Conservation (phyloP, 2,797 vertebrate species). For the Macropus fuliginosus region DNA sequence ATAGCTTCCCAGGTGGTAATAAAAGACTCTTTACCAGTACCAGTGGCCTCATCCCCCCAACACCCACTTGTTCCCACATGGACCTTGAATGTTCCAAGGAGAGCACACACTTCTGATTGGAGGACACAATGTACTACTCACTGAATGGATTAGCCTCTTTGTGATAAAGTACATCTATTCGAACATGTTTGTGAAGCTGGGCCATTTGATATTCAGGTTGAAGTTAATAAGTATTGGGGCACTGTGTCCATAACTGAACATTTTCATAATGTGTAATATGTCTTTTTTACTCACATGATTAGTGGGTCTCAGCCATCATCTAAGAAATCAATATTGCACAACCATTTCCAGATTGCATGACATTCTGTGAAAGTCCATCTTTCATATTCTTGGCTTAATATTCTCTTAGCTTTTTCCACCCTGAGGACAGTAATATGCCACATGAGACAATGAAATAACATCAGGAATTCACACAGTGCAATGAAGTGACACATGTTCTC, state of each 20-base stretch:
- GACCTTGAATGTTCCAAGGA: slow-evolving; percentile 53
- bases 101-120: slow-evolving; percentile 48
- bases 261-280: slow-evolving; percentile 85
- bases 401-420: slow-evolving; percentile 72
- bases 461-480: slow-evolving; percentile 44
- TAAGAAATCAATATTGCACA: slow-evolving; percentile 83
- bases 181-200: slow-evolving; percentile 69
- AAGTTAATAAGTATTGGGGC: slow-evolving; percentile 80
- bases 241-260: slow-evolving; percentile 80
- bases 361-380: slow-evolving; percentile 68
- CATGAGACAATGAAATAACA: slow-evolving; percentile 64
- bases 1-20: background rate
- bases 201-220: slow-evolving; percentile 75
- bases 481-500: slow-evolving; percentile 57
- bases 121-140: slow-evolving; percentile 36
- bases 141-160: slow-evolving; percentile 55
- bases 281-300: slow-evolving; percentile 81
- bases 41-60: background rate
- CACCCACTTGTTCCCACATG: slow-evolving; percentile 16
- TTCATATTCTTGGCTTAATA: slow-evolving; percentile 77
- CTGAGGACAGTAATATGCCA: slow-evolving; percentile 71
- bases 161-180: slow-evolving; percentile 74
- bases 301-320: slow-evolving; percentile 77
- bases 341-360: slow-evolving; percentile 78
- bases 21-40: background rate